Evolutionary conservation across 2,797 vertebrate species (phyloP), one percentile per base, ranked within the genome.

Genomic region (Anguilla obscura): DNA sequence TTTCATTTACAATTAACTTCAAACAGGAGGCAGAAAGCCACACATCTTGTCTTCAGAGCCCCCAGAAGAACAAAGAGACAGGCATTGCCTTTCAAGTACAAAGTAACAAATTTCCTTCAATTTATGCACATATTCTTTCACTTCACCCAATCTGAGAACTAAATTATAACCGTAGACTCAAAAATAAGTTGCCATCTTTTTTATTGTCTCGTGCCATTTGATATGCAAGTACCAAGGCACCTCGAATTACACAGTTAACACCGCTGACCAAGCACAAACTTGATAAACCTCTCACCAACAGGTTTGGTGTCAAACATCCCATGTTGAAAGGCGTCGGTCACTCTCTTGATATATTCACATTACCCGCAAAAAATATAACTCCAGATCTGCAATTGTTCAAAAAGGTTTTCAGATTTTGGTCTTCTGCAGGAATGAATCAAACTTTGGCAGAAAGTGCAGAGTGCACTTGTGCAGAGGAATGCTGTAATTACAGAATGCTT

Each of bases 1-100:
- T 74, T 88, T 85, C 30, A 74, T 74, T 71, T 74, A 74, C 48
- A 88, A 85, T 85, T 88, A 66, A 88, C 87, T 76, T 88, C 66
- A 85, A 85, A 85, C 66, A 36, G 48, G 83, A 84, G 48, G 87
- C 58, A 84, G 84, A 87, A 27, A 84, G 87, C 87, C n/a, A 36
- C 60, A 50, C 33, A 27, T 71, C 82, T 50, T 24, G 18, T 33
- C 82, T 10, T 71, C 60, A 52, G 9, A 45, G 56, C 30, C 24
- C 60, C n/a, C 60, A 84, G 48, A 84, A 87, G 87, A 84, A 84
- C 87, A 87, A 84, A 87, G 80, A 84, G 60, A 24, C 40, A 30
- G 60, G 12, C 87, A 58, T 40, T 6, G 56, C 63, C 84, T 88
- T 84, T 88, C 69, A 71, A 88, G 82, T 36, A 74, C 82, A 74